Conservation (phyloP, 2,797 vertebrate genomes). For the Onychomys torridus region DNA sequence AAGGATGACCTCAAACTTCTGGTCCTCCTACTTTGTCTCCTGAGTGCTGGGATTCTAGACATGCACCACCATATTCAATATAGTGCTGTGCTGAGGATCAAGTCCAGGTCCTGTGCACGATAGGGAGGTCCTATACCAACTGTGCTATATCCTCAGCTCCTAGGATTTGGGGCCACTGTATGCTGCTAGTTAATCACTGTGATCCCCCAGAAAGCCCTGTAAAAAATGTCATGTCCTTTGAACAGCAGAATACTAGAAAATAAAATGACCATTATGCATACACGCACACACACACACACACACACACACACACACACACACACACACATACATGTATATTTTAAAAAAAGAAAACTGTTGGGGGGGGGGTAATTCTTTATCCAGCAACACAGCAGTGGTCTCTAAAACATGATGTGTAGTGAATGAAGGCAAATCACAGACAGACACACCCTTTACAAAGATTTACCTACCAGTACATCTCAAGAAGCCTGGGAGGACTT, state of each 20-base stretch:
- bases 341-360: not conserved
- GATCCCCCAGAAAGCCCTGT: constrained; percentile 95
- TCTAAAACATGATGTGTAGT: not conserved
- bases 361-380: not conserved
- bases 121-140: not conserved
- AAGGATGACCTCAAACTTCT: not conserved
- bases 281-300: too few species aligned
- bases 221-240: constrained; percentile 96
- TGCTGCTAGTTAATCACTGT: constrained; percentile 94
- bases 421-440: not conserved
- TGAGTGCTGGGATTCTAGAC: not conserved
- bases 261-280: constrained; percentile 95
- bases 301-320: too few species aligned
- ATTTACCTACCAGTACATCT: not conserved
- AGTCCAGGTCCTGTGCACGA: not conserved
- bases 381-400: not conserved
- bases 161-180: constrained; percentile 93
- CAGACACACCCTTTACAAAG: not conserved
- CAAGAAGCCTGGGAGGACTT: not conserved
- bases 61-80: not conserved
- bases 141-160: not conserved
- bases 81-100: not conserved
- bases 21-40: not conserved
- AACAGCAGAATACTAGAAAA: constrained; percentile 96
- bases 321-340: too few species aligned